These are phyloP conservation scores for Drosophila mayri DNA, from an alignment of 1,140 invertebrate species.

Conservation along the genomic window DNA sequence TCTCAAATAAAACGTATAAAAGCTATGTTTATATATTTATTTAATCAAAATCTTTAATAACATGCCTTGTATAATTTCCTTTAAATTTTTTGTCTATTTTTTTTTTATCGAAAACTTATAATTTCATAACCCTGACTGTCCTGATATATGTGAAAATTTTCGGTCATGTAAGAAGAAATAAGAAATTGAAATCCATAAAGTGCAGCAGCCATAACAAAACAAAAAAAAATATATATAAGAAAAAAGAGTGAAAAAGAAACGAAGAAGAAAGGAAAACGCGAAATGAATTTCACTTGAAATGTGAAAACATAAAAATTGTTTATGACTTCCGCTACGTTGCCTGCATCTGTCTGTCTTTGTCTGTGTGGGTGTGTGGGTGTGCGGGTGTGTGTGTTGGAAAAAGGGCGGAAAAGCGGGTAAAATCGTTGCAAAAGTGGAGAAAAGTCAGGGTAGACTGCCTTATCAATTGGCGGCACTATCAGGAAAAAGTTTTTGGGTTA, in stretches of 20 bases:
- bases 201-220: constrained; percentile 77
- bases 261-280: constrained; percentile 70
- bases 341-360: constrained; percentile 49
- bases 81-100: background rate
- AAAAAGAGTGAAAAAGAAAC: constrained; percentile 27
- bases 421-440: constrained; percentile 6
- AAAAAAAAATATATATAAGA: constrained; percentile 24
- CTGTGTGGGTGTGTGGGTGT: constrained; percentile 7
- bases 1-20: background rate
- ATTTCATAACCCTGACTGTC: background rate
- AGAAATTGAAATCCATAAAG: constrained; percentile 77
- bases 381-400: background rate
- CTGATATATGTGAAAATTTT: constrained; percentile 53
- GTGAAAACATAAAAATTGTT: constrained; percentile 83
- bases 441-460: constrained; percentile 26
- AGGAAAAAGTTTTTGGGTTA: constrained; percentile 29
- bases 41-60: too few relatives aligned
- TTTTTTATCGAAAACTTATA: background rate
- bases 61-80: too few relatives aligned
- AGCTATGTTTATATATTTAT: too few relatives aligned
- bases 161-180: constrained; percentile 66
- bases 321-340: constrained; percentile 81
- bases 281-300: constrained; percentile 83
- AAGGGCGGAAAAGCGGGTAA: constrained; percentile 19
- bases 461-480: constrained; percentile 46